Evolutionary conservation across 2,888 invertebrate genomes (phyloP).

Genomic region (Rugalucina vietnamica): DNA sequence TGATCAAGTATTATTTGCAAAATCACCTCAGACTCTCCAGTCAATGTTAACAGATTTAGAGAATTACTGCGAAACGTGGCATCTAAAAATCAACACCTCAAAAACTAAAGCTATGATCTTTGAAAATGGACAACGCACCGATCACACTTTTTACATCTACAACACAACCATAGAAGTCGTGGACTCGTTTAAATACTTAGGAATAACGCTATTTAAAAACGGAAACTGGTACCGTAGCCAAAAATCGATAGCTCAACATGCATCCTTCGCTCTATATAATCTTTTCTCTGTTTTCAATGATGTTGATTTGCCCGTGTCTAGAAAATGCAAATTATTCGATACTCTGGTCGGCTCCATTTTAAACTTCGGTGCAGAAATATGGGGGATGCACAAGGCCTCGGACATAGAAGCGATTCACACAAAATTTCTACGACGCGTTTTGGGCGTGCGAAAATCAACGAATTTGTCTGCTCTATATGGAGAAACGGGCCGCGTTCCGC

Average conservation of each 20-base stretch:
- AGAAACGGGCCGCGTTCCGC: no score
- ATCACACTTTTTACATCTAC: background rate
- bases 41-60: constrained; percentile 10
- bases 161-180: background rate
- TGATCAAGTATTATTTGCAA: background rate
- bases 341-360: constrained; percentile 1
- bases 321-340: constrained; percentile 2
- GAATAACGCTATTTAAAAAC: constrained; percentile 13
- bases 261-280: background rate
- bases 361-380: constrained; percentile 13
- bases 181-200: constrained; percentile 16
- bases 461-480: no score
- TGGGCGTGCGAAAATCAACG: no score
- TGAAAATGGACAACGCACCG: constrained; percentile 11
- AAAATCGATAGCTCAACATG: constrained; percentile 11
- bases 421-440: no score
- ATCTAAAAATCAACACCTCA: background rate
- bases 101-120: constrained; percentile 18
- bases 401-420: no score
- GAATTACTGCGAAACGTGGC: background rate
- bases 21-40: background rate
- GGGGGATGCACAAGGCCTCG: background rate
- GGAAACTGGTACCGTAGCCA: constrained; percentile 5
- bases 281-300: background rate
- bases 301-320: background rate